Evolutionary conservation across 2,888 invertebrate genomes (phyloP), one percentile per base, ranked within the genome.

Genomic region (Andrena chrysosceles): DNA sequence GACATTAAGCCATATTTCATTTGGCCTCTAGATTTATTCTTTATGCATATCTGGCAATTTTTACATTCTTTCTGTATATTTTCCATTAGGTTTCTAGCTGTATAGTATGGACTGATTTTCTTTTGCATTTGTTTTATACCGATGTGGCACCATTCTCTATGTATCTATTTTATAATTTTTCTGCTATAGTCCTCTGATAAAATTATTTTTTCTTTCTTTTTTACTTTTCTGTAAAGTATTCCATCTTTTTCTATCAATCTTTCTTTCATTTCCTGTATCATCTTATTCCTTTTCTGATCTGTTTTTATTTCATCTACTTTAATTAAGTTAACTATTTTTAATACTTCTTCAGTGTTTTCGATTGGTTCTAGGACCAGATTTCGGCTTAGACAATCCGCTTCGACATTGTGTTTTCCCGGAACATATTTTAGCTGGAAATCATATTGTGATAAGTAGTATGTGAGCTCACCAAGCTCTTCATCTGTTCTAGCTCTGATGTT

Each of bases 401-500:
- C 88, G 7, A 71, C 0, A 48, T 89, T 87, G 4, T 72, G 16
- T 82, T 83, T 87, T 56, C 82, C 85, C 16, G 85, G 86, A 49
- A 33, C 29, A 63, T 89, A 90, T 86, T 76, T 87, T 13, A 90
- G 80, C 70, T 83, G 26, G 42, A 86, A 85, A 72, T 89, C 62
- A 3, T 76, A 76, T 42, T 76, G 68, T 31, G 62, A 68, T 29
- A 72, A 23, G 10, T 67, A 71, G 33, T 89, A 77, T 20, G 73
- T 85, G 20, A 89, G 26, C 52, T 88, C 85, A 13, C 86, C 86
- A 54, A 90, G 52, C 75, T 89, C 89, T 74, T 88, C 84, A 60
- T 90, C 89, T 6, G 85, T 85, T 62, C 87, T 87, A 20, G 85
- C 56, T 78, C 85, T 89, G 10, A 90, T 76, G 8, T 90, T 90